Percentiles rank a stretch among this genome's conserved stretches.
phyloP scores from a whole-genome alignment of 2,888 invertebrate genomes.

The Notodonta dromedarius region DNA sequence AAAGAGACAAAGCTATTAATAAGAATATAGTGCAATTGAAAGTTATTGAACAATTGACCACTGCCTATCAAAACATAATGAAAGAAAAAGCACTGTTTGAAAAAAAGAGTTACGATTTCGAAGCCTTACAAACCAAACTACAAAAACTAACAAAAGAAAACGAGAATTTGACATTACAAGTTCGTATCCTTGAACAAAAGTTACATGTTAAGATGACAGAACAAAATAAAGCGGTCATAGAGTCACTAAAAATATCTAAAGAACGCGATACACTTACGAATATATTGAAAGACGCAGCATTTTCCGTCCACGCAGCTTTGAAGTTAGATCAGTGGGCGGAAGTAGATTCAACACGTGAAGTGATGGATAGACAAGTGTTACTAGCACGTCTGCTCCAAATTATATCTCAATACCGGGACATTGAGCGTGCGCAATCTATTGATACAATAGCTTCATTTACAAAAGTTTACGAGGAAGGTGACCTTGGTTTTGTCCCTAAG shows the following conservation, averaged over 20 bases:
- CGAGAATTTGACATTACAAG: slow-evolving; percentile 71
- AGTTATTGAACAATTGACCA: slow-evolving; percentile 86
- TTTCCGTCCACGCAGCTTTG: slow-evolving; percentile 84
- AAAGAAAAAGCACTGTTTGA: slow-evolving; percentile 71
- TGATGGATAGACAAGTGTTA: slow-evolving; percentile 75
- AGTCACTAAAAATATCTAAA: slow-evolving; percentile 74
- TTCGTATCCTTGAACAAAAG: slow-evolving; percentile 82
- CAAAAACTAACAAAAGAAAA: slow-evolving; percentile 72
- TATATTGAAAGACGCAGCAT: slow-evolving; percentile 86
- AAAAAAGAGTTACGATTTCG: slow-evolving; percentile 69
- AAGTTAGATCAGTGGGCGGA: slow-evolving; percentile 75
- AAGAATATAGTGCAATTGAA: slow-evolving; percentile 86
- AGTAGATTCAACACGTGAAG: slow-evolving; percentile 61
- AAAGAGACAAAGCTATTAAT: slow-evolving; percentile 86
- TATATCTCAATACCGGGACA: slow-evolving; percentile 71
- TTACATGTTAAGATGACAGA: slow-evolving; percentile 79
- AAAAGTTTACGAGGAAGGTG: slow-evolving; percentile 85
- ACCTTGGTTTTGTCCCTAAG: slow-evolving; percentile 87
- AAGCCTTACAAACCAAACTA: slow-evolving; percentile 67
- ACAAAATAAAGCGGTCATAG: slow-evolving; percentile 72
- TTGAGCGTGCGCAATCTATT: slow-evolving; percentile 65
- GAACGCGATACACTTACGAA: slow-evolving; percentile 83
- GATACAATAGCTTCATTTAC: slow-evolving; percentile 78
- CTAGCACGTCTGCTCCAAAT: slow-evolving; percentile 84
- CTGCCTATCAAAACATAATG: slow-evolving; percentile 81